phyloP scores from a whole-genome alignment of 2,113 vertebrate genomes.

The Bufo bufo region DNA sequence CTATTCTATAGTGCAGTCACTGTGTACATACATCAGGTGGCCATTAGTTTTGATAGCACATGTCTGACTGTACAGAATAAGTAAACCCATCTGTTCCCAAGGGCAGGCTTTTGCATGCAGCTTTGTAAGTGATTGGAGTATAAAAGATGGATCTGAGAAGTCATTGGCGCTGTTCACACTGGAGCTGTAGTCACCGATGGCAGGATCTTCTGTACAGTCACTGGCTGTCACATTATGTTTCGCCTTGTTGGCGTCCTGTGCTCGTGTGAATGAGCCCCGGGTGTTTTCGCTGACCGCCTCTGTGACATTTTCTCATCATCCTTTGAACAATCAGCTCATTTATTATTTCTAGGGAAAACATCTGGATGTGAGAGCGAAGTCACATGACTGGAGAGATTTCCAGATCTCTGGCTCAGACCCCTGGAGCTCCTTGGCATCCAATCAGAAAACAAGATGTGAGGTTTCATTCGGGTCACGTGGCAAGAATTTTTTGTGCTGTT shows the following conservation, averaged over 20 bases:
- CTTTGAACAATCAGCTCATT: background rate
- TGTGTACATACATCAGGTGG: too few relatives aligned
- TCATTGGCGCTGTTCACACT: too few relatives aligned
- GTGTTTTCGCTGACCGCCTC: background rate
- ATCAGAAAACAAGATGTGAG: background rate
- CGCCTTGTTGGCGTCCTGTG: background rate
- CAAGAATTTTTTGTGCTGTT: background rate
- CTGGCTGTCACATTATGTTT: too few relatives aligned
- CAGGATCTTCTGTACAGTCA: too few relatives aligned
- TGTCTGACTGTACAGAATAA: too few relatives aligned
- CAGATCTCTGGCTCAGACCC: background rate
- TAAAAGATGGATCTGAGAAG: too few relatives aligned
- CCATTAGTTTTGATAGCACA: too few relatives aligned
- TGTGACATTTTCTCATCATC: background rate
- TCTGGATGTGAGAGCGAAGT: slow-evolving; percentile 23
- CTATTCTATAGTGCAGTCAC: too few relatives aligned
- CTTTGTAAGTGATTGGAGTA: too few relatives aligned
- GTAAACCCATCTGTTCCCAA: too few relatives aligned
- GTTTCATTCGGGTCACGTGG: background rate
- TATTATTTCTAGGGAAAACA: slow-evolving; percentile 10
- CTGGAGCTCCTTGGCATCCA: background rate
- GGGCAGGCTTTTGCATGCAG: too few relatives aligned
- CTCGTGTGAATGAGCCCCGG: background rate
- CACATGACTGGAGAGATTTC: background rate
- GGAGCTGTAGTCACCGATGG: too few relatives aligned